A percentile compares a stretch with the other conserved stretches of the same genome.
Conservation (phyloP, 2,888 invertebrate species). For the Gandaritis pyraliata region DNA sequence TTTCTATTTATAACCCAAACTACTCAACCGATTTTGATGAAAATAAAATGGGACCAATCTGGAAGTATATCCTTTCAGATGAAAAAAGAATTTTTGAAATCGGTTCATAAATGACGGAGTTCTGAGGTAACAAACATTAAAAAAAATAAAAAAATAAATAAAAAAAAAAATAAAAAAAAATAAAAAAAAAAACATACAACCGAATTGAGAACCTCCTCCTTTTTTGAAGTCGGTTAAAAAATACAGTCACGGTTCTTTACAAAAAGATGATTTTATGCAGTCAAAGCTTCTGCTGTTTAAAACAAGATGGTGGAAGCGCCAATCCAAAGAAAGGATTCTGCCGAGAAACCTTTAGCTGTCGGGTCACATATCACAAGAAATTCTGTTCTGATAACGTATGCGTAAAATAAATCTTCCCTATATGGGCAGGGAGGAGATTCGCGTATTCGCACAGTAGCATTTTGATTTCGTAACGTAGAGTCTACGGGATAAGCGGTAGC, state of each 20-base stretch:
- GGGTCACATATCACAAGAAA: conserved; percentile 42
- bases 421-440: conserved; percentile 52
- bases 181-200: too few species aligned
- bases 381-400: conserved; percentile 45
- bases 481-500: conserved; percentile 34
- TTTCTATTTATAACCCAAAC: too few species aligned
- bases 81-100: too few species aligned
- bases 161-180: too few species aligned
- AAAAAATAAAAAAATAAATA: too few species aligned
- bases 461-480: conserved; percentile 43
- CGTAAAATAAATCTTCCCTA: conserved; percentile 53
- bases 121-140: too few species aligned
- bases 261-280: neutral
- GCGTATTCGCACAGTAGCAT: conserved; percentile 51
- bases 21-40: too few species aligned
- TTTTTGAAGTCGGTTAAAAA: too few species aligned
- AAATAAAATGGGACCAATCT: too few species aligned
- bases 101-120: too few species aligned
- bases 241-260: neutral
- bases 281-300: conserved; percentile 8
- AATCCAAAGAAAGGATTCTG: conserved; percentile 13
- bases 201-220: too few species aligned
- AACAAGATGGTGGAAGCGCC: conserved; percentile 17
- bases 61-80: too few species aligned
- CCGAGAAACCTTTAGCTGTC: conserved; percentile 34